Base-by-base conservation (phyloP, 2,888 invertebrate genomes). In the Ganaspis brasiliensis region DNA sequence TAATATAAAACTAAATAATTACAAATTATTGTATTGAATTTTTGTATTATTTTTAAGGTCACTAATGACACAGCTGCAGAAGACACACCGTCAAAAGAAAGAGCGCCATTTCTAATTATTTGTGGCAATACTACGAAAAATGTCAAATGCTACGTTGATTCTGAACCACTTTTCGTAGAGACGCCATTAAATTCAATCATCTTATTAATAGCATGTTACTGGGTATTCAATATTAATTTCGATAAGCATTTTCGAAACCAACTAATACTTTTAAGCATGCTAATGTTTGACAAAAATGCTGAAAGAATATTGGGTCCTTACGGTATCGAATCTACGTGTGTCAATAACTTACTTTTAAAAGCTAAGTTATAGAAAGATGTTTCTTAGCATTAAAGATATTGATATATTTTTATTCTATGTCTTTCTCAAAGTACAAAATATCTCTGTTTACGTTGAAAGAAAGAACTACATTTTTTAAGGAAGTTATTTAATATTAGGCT, bases 351-450 rank as follows among this genome's bases (percentile, higher is more conserved):
- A 49, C 49, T 49, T n/a, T 49, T n/a, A 2, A 49, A 49, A 4
- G 49, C 71, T 63, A 35, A 74, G 49, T 37, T 73, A 73, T 35
- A 35, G n/a, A n/a, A n/a, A n/a, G n/a, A n/a, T n/a, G n/a, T n/a
- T n/a, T n/a, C n/a, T n/a, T n/a, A n/a, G n/a, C n/a, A n/a, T n/a
- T n/a, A n/a, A n/a, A n/a, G n/a, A n/a, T n/a, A n/a, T n/a, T n/a
- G n/a, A n/a, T n/a, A n/a, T n/a, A n/a, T n/a, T n/a, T n/a, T n/a
- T n/a, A n/a, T n/a, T n/a, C n/a, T n/a, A n/a, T n/a, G n/a, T n/a
- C n/a, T n/a, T n/a, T n/a, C n/a, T n/a, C n/a, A n/a, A n/a, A n/a
- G n/a, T n/a, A n/a, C n/a, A n/a, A n/a, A n/a, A n/a, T n/a, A n/a
- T n/a, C n/a, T n/a, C n/a, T n/a, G n/a, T n/a, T n/a, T n/a, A n/a